Percentiles rank a stretch among this genome's conserved stretches.
Conservation (phyloP, 2,888 invertebrate genomes). For the Eurytoma californica region DNA sequence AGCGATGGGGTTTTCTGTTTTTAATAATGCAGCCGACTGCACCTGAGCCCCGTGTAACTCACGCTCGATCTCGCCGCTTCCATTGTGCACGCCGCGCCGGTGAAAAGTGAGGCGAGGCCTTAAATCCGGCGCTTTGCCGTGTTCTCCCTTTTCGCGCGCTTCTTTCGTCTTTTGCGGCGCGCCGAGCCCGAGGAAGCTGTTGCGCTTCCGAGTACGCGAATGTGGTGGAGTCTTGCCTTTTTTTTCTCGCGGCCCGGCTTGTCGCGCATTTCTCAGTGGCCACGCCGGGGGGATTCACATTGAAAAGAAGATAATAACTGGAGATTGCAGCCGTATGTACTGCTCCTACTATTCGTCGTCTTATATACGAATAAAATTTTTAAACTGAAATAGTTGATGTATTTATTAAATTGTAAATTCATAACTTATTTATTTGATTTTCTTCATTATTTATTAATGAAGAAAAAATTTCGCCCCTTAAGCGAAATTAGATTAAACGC, state of each 20-base stretch:
- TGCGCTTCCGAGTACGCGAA: neutral
- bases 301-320: neutral
- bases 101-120: neutral
- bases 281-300: neutral
- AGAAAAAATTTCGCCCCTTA: too few relatives aligned
- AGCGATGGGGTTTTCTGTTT: conserved; percentile 73
- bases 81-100: neutral
- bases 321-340: too few relatives aligned
- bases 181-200: neutral
- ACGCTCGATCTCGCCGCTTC: conserved; percentile 55
- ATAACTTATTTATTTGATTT: too few relatives aligned
- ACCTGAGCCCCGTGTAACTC: conserved; percentile 73
- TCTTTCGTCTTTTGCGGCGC: conserved; percentile 10
- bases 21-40: conserved; percentile 72
- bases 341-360: too few relatives aligned
- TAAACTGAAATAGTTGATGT: too few relatives aligned
- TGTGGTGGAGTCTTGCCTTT: neutral
- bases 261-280: neutral
- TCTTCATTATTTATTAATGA: too few relatives aligned
- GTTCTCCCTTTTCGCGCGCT: neutral
- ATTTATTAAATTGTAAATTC: too few relatives aligned
- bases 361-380: too few relatives aligned
- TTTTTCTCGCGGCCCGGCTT: neutral
- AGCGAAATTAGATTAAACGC: too few relatives aligned
- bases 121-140: neutral